Evolutionary conservation across 2,797 vertebrate genomes (phyloP).

Genomic region (Cyprinodon diabolis): DNA sequence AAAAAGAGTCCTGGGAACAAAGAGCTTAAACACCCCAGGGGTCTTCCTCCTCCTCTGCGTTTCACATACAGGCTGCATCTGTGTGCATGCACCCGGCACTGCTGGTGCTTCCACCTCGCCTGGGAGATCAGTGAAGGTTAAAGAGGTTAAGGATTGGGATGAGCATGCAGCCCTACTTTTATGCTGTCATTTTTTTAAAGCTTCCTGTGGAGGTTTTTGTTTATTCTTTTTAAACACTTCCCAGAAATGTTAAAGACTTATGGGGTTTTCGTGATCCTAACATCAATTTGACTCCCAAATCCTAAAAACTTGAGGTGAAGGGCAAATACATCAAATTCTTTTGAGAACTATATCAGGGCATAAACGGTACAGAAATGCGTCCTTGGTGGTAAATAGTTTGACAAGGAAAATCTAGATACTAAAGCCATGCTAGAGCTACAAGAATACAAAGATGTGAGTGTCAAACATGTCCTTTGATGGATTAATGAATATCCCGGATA

Average conservation of each 20-base stretch:
- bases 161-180: constrained; percentile 22
- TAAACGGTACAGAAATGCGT: neutral
- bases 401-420: constrained; percentile 11
- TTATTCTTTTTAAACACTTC: neutral
- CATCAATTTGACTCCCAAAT: constrained; percentile 8
- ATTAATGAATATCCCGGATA: neutral
- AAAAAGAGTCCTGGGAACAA: constrained; percentile 59
- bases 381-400: constrained; percentile 8
- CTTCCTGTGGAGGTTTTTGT: constrained; percentile 23
- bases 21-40: constrained; percentile 46
- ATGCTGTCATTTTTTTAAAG: constrained; percentile 26
- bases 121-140: constrained; percentile 45
- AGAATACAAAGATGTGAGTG: neutral
- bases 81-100: constrained; percentile 14
- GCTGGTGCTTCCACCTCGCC: constrained; percentile 22
- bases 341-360: neutral
- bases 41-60: constrained; percentile 55
- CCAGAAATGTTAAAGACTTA: neutral
- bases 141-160: constrained; percentile 50
- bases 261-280: neutral
- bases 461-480: neutral
- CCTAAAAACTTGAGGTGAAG: constrained; percentile 28
- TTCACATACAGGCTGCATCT: constrained; percentile 60
- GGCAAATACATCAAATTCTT: neutral
- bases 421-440: constrained; percentile 6